phyloP scores from a whole-genome alignment of 2,888 invertebrate species.

The Spilarctia lutea region DNA sequence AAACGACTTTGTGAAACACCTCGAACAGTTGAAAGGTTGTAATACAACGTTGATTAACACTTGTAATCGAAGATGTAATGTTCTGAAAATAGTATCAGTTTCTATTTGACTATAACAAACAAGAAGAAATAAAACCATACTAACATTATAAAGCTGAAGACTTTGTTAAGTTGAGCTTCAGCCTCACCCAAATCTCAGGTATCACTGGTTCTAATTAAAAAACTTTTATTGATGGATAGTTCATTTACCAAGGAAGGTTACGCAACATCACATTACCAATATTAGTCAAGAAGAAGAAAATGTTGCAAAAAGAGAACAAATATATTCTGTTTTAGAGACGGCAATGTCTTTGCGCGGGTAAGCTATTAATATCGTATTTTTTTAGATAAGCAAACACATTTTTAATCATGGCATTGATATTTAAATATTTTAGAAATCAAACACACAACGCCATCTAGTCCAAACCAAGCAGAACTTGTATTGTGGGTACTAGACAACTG shows the following conservation, averaged over 20 bases:
- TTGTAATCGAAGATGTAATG: neutral
- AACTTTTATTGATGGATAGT: neutral
- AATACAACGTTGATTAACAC: neutral
- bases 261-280: neutral
- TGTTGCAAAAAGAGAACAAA: neutral
- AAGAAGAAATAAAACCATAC: neutral
- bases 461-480: too few species aligned
- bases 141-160: neutral
- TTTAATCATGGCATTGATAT: too few species aligned
- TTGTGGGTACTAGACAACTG: too few species aligned
- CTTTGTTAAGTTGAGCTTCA: neutral
- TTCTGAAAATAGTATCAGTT: too few species aligned
- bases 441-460: too few species aligned
- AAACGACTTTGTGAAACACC: constrained; percentile 33
- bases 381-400: too few species aligned
- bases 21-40: neutral
- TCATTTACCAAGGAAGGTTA: too few species aligned
- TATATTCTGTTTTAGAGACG: too few species aligned
- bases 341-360: too few species aligned
- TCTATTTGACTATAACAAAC: neutral
- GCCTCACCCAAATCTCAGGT: neutral
- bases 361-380: too few species aligned
- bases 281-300: neutral
- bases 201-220: neutral
- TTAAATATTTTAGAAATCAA: too few species aligned